Evolutionary conservation across 2,113 vertebrate genomes (phyloP).

Genomic region (Genyomyrus donnyi): DNA sequence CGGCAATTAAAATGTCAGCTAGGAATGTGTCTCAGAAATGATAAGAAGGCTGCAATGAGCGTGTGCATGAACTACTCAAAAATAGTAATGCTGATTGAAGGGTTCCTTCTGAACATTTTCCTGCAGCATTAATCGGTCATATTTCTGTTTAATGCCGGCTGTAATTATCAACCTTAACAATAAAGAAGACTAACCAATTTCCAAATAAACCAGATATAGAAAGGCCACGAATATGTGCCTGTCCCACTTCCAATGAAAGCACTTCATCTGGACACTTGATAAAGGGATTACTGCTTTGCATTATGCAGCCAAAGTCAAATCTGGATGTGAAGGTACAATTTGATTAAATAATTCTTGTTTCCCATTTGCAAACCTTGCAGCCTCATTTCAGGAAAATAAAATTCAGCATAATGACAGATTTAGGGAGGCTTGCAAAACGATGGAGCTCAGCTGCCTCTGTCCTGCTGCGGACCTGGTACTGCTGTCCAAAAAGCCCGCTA

Average conservation of each 20-base stretch:
- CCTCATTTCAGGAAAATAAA: slow-evolving; percentile 55
- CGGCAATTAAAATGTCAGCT: background rate
- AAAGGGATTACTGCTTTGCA: slow-evolving; percentile 65
- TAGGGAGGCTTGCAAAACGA: slow-evolving; percentile 27
- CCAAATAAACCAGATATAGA: slow-evolving; percentile 62
- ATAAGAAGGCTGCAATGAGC: background rate
- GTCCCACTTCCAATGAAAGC: slow-evolving; percentile 54
- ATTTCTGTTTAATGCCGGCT: slow-evolving; percentile 39
- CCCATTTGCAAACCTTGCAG: slow-evolving; percentile 63
- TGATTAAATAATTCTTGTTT: slow-evolving; percentile 71
- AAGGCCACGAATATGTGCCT: slow-evolving; percentile 62
- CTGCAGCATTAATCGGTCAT: slow-evolving; percentile 46
- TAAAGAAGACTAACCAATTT: slow-evolving; percentile 39
- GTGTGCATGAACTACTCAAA: background rate
- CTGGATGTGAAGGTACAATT: slow-evolving; percentile 58
- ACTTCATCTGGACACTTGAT: slow-evolving; percentile 61
- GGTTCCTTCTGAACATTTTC: slow-evolving; percentile 24
- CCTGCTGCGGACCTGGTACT: background rate
- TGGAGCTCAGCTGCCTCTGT: background rate
- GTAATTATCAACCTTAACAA: slow-evolving; percentile 56
- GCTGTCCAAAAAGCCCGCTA: background rate
- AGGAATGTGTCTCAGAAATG: background rate
- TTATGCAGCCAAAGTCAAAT: slow-evolving; percentile 57
- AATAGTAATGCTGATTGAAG: slow-evolving; percentile 23
- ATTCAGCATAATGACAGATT: slow-evolving; percentile 68